These are phyloP conservation scores for Drosophila phalerata DNA, from an alignment of 2,888 invertebrate species.

Conservation along the genomic window DNA sequence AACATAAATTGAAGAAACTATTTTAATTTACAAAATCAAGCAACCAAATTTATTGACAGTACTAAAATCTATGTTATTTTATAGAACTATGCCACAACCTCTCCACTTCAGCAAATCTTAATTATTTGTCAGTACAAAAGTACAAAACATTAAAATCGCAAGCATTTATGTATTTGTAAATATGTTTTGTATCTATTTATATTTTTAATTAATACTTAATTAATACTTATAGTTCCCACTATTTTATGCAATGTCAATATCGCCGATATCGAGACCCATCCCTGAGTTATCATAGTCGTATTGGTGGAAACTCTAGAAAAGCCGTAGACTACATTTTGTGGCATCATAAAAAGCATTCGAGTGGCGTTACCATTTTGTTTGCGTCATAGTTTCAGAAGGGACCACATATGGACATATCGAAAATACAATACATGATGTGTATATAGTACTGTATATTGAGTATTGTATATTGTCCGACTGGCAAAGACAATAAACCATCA, in stretches of 20 bases:
- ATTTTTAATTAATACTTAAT: no score
- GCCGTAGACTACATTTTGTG: conserved; percentile 35
- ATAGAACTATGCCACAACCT: no score
- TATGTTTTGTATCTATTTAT: no score
- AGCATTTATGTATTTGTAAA: no score
- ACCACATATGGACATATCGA: conserved; percentile 11
- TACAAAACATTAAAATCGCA: no score
- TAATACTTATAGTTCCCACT: neutral
- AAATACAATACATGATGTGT: conserved; percentile 43
- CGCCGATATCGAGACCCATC: neutral
- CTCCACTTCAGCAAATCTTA: no score
- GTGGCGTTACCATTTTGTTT: conserved; percentile 34
- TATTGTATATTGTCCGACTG: conserved; percentile 49
- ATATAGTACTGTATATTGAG: conserved; percentile 42
- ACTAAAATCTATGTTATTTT: no score
- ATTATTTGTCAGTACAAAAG: no score
- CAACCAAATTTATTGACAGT: no score
- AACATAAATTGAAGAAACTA: no score
- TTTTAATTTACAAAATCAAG: no score
- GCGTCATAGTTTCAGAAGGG: conserved; percentile 46
- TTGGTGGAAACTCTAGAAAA: conserved; percentile 23
- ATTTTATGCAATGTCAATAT: neutral
- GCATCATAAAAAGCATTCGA: conserved; percentile 54
- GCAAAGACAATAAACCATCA: conserved; percentile 78
- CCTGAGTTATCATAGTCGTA: conserved; percentile 25